Base-by-base conservation (phyloP, 2,113 vertebrate genomes). In the Scomber scombrus region DNA sequence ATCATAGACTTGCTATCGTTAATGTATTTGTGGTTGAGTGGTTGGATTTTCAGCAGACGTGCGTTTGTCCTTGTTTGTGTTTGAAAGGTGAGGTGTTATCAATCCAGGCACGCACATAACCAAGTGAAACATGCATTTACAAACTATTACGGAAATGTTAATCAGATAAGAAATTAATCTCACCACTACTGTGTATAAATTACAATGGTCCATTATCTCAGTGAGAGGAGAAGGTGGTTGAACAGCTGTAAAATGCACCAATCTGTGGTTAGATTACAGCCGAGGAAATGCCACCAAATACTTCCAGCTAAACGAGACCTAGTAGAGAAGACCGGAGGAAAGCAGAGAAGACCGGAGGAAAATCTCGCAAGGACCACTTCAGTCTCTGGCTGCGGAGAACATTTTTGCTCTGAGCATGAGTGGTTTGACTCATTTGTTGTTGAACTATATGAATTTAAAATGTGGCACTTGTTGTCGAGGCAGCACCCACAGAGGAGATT, bases 161-260 rank as follows among this genome's bases (percentile, higher is more conserved):
- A 90, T 79, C 71, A 83, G 85, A 85, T 77, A 81, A 75, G 61
- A 73, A 85, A 82, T 79, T 50, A 78, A 85, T 90, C 78, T 69
- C 14, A 31, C 60, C 50, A 54, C 68, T 66, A 52, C 64, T 82
- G 49, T 63, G 69, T 71, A 31, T 82, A 63, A 80, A 86, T 81
- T 64, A 63, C 18, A 56, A 62, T 75, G 75, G 51, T 75, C 71
- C 56, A 83, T 90, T 91, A 86, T 76, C 82, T 79, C 6, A 4
- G 62, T 23, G 16, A 54, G 18, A 80, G 34, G 23, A 43, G 57
- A 74, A 51, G 47, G 19, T 65, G 56, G 66, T 19, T 50, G 40
- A 84, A 57, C 75, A 71, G 46, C 75, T 73, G 73, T 51, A 57
- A 76, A 8, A 47, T 64, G 81, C 56, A 54, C 12, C 15, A 52